Conservation (phyloP, 2,888 invertebrate species). For the Athetis lepigone region DNA sequence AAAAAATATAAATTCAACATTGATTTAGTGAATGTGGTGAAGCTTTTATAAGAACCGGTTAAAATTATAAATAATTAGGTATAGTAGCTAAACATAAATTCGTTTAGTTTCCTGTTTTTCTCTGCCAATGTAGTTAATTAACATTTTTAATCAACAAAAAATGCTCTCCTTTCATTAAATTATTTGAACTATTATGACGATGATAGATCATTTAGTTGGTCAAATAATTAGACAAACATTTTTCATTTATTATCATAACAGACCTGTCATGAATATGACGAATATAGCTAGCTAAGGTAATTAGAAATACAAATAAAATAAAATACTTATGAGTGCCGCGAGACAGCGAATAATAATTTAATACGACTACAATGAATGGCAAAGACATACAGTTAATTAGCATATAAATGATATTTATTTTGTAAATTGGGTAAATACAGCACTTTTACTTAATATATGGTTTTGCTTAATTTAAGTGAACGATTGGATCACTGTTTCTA, state of each 20-base stretch:
- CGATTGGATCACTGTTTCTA: too few relatives aligned
- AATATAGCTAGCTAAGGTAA: constrained; percentile 28
- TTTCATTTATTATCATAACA: constrained; percentile 36
- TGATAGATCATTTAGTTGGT: constrained; percentile 33
- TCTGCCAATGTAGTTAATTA: background rate
- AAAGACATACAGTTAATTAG: background rate
- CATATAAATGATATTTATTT: too few relatives aligned
- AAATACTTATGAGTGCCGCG: background rate
- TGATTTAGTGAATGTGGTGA: background rate
- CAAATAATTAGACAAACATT: constrained; percentile 31
- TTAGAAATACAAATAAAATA: constrained; percentile 30
- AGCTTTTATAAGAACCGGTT: constrained; percentile 10
- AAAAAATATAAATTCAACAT: background rate
- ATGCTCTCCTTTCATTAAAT: constrained; percentile 12
- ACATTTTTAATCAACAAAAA: constrained; percentile 32
- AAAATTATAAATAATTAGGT: background rate
- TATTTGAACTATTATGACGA: constrained; percentile 33
- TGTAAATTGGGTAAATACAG: too few relatives aligned
- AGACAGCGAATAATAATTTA: background rate
- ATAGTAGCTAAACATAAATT: background rate
- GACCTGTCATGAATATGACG: constrained; percentile 18
- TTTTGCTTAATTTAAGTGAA: too few relatives aligned
- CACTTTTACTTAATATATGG: too few relatives aligned
- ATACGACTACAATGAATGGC: background rate
- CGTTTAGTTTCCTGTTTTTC: constrained; percentile 25